Percentiles rank a stretch among this genome's conserved stretches.
These are phyloP conservation scores for Myotis davidii DNA, from an alignment of 2,113 vertebrate species.

Conservation along the genomic window DNA sequence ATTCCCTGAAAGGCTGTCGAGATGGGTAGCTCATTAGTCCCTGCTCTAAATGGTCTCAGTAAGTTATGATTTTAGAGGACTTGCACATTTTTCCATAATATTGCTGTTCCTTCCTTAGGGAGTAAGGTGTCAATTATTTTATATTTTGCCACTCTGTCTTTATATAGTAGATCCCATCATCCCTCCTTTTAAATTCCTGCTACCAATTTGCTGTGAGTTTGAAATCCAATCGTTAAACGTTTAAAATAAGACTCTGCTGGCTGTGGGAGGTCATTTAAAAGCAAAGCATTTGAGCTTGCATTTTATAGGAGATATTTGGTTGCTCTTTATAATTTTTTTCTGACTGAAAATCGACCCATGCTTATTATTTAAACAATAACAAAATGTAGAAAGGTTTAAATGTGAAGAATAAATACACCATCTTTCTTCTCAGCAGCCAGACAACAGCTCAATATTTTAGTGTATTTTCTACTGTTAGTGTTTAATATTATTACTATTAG, in stretches of 20 bases:
- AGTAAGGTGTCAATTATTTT: not conserved
- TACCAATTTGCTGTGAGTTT: slow-evolving; percentile 17
- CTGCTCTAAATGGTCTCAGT: not conserved
- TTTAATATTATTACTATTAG: not conserved
- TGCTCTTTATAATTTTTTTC: not conserved
- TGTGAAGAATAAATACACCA: not conserved
- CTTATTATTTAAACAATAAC: not conserved
- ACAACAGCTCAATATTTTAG: not conserved
- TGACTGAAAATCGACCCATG: not conserved
- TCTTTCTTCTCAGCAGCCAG: not conserved
- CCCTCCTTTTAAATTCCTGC: not conserved
- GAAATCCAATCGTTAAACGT: slow-evolving; percentile 5
- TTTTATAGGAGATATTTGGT: not conserved
- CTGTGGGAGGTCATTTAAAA: not conserved
- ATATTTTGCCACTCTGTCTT: not conserved
- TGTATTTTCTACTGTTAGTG: not conserved
- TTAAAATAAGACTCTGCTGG: slow-evolving; percentile 45
- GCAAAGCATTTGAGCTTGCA: not conserved
- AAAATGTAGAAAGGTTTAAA: not conserved
- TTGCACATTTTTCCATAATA: not conserved
- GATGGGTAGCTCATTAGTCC: not conserved
- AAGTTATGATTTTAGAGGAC: not conserved
- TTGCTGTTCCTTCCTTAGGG: not conserved
- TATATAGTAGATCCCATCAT: not conserved
- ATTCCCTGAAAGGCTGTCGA: not conserved